These are phyloP conservation scores for Sebastes dallii DNA, from an alignment of 2,797 vertebrate genomes.

Conservation along the genomic window DNA sequence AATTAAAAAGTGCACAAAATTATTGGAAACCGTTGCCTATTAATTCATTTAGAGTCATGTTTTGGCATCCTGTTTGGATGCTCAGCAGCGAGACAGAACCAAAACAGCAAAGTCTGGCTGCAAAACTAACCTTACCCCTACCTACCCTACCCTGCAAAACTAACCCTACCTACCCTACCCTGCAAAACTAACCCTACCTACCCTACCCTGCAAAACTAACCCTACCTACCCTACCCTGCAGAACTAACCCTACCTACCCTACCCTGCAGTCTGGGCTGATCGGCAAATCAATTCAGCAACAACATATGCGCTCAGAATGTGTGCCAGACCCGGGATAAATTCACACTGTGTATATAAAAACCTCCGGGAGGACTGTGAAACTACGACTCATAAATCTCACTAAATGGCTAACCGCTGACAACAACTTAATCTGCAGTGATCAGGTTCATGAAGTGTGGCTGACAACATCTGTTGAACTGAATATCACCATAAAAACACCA, in stretches of 20 bases:
- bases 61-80: too few species aligned
- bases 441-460: neutral
- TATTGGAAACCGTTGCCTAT: too few species aligned
- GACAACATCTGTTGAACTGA: slow-evolving; percentile 46
- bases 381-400: neutral
- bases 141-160: too few species aligned
- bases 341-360: neutral
- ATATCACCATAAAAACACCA: neutral
- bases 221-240: too few species aligned
- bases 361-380: neutral
- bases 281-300: neutral
- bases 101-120: neutral
- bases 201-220: too few species aligned
- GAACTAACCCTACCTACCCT: too few species aligned
- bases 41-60: neutral
- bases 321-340: neutral
- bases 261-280: neutral
- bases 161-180: too few species aligned
- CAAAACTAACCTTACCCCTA: too few species aligned
- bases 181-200: too few species aligned
- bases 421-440: neutral
- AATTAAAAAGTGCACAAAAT: neutral
- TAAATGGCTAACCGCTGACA: neutral
- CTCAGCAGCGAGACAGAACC: neutral
- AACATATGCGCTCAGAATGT: neutral